Evolutionary conservation across 2,113 vertebrate species (phyloP).

Genomic region (Bubo scandiacus): DNA sequence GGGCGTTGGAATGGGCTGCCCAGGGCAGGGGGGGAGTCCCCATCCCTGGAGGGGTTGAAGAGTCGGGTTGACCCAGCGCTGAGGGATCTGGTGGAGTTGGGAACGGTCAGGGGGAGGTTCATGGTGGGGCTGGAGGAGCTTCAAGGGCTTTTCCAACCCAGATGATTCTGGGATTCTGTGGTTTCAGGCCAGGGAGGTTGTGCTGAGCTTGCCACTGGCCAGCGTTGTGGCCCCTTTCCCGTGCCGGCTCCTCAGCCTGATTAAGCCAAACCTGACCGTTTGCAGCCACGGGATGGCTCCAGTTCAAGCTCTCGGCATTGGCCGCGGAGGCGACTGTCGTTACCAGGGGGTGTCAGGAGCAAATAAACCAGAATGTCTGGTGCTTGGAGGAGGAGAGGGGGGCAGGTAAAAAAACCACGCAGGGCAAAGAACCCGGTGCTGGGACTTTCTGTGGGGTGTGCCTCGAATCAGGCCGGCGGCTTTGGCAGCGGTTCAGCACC

Average conservation of each 20-base stretch:
- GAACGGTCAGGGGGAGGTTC: too few relatives aligned
- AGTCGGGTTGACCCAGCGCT: too few relatives aligned
- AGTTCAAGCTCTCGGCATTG: neutral
- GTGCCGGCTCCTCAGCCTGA: fast-evolving
- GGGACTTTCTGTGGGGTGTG: neutral
- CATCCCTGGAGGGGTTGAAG: too few relatives aligned
- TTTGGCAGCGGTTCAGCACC: neutral
- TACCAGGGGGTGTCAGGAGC: neutral
- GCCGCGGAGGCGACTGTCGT: neutral
- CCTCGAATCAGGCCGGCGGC: neutral
- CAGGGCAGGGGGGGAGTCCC: too few relatives aligned
- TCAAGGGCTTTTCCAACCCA: too few relatives aligned
- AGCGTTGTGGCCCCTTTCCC: neutral
- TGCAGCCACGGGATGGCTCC: fast-evolving
- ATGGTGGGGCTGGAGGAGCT: too few relatives aligned
- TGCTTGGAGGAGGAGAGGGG: neutral
- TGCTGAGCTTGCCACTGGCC: neutral
- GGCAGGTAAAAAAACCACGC: fast-evolving
- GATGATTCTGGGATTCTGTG: too few relatives aligned
- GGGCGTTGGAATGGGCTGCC: too few relatives aligned
- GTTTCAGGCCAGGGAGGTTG: neutral
- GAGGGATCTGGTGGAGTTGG: too few relatives aligned
- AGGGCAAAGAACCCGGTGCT: neutral
- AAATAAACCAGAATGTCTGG: neutral
- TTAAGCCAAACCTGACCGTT: neutral